phyloP scores from a whole-genome alignment of 2,888 invertebrate genomes.

The Tyria jacobaeae region DNA sequence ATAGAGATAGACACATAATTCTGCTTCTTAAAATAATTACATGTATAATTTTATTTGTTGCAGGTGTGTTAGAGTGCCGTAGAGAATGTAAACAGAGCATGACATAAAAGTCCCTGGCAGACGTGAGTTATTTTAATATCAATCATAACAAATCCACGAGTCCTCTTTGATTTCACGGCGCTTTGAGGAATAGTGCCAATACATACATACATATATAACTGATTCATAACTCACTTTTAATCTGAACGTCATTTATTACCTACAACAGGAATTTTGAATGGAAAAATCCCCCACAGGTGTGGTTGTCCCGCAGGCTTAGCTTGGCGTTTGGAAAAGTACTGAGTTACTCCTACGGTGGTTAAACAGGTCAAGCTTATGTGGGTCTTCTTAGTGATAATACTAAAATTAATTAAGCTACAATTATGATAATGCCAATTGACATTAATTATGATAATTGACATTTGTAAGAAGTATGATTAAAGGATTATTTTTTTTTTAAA shows the following conservation, averaged over 20 bases:
- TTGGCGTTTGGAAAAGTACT: no score
- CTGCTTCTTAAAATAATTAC: slow-evolving; percentile 21
- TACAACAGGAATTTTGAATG: not conserved
- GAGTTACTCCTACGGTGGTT: no score
- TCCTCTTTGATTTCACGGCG: slow-evolving; percentile 19
- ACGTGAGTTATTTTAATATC: slow-evolving; percentile 42
- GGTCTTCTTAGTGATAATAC: no score
- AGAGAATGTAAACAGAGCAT: slow-evolving; percentile 40
- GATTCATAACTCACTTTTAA: not conserved
- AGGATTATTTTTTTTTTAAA: no score
- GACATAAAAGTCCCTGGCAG: slow-evolving; percentile 37
- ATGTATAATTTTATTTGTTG: slow-evolving; percentile 46
- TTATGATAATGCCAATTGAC: no score
- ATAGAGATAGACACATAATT: not conserved
- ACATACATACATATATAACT: no score
- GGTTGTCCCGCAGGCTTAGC: no score
- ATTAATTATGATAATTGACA: no score
- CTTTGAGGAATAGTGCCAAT: slow-evolving; percentile 19
- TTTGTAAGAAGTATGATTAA: no score
- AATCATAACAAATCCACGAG: slow-evolving; percentile 19
- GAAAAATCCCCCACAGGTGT: not conserved
- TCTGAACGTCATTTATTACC: not conserved
- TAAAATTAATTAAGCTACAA: no score
- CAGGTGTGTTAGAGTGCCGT: slow-evolving; percentile 45
- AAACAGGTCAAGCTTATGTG: no score